These are phyloP conservation scores for Scarus forsteni DNA, from an alignment of 2,797 vertebrate genomes.

Conservation along the genomic window DNA sequence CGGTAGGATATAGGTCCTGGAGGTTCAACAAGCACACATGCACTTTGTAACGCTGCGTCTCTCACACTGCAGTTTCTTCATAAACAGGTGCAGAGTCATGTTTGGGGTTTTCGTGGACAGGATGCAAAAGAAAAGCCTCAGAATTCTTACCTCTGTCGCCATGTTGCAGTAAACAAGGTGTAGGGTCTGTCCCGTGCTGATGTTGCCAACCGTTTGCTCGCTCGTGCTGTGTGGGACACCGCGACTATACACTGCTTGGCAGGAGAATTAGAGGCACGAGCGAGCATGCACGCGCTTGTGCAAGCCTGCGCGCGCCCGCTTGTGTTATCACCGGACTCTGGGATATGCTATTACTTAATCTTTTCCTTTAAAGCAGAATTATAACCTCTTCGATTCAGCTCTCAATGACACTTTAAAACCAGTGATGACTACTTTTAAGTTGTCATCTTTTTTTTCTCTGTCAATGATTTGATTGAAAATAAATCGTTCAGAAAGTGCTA, in stretches of 20 bases:
- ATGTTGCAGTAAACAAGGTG: conserved; percentile 75
- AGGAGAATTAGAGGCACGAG: conserved; percentile 43
- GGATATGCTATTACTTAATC: conserved; percentile 19
- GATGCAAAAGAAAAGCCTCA: neutral
- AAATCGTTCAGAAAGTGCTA: conserved; percentile 52
- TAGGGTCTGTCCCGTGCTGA: conserved; percentile 75
- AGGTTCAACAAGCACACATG: conserved; percentile 27
- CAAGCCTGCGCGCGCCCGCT: conserved; percentile 9
- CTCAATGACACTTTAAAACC: no score
- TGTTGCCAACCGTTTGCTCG: conserved; percentile 62
- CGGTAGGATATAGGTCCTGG: neutral
- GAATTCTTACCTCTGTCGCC: conserved; percentile 85
- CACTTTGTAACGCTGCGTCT: conserved; percentile 31
- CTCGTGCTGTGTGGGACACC: conserved; percentile 67
- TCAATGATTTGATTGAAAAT: conserved; percentile 42
- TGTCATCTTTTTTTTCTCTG: neutral
- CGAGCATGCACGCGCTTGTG: conserved; percentile 17
- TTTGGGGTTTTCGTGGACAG: neutral
- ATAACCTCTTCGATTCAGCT: neutral
- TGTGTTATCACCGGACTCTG: conserved; percentile 17
- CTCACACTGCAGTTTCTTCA: conserved; percentile 21
- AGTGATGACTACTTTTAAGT: neutral
- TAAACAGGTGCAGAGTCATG: neutral
- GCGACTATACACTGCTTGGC: conserved; percentile 31
- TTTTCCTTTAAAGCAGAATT: conserved; percentile 15